A percentile compares a stretch with the other conserved stretches of the same genome.
These are phyloP conservation scores for Sminthurides bifidus DNA, from an alignment of 1,140 invertebrate genomes.

Conservation along the genomic window DNA sequence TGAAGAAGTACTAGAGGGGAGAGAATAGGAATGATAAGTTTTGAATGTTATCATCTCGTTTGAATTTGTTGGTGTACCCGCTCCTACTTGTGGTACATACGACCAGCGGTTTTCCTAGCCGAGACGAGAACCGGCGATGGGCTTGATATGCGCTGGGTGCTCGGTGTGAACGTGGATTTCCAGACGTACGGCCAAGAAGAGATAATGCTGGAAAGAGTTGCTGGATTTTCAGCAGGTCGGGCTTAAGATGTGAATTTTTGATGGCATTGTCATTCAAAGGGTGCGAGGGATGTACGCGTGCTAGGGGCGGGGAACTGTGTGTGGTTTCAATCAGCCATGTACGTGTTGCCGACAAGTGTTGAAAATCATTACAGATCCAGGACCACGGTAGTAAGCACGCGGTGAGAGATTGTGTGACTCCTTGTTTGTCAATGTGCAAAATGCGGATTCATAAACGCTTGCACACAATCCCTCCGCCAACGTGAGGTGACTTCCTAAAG, in stretches of 20 bases:
- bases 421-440: constrained; percentile 25
- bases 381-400: neutral
- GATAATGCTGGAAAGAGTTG: too few species aligned
- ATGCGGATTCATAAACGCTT: constrained; percentile 28
- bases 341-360: constrained; percentile 19
- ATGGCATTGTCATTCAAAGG: constrained; percentile 29
- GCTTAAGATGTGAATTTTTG: constrained; percentile 11
- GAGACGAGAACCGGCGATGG: too few species aligned
- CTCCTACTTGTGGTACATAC: too few species aligned
- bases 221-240: too few species aligned
- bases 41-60: too few species aligned
- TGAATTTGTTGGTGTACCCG: too few species aligned
- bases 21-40: too few species aligned
- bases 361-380: neutral
- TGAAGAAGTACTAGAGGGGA: too few species aligned
- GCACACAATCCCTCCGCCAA: constrained; percentile 20
- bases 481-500: constrained; percentile 32
- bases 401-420: constrained; percentile 2
- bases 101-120: too few species aligned
- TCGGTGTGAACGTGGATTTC: too few species aligned
- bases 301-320: constrained; percentile 23
- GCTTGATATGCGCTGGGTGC: too few species aligned
- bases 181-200: too few species aligned
- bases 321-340: constrained; percentile 29
- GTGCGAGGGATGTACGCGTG: constrained; percentile 1